Base-by-base conservation (phyloP, 2,888 invertebrate species). In the Ennomos fuscantarius region DNA sequence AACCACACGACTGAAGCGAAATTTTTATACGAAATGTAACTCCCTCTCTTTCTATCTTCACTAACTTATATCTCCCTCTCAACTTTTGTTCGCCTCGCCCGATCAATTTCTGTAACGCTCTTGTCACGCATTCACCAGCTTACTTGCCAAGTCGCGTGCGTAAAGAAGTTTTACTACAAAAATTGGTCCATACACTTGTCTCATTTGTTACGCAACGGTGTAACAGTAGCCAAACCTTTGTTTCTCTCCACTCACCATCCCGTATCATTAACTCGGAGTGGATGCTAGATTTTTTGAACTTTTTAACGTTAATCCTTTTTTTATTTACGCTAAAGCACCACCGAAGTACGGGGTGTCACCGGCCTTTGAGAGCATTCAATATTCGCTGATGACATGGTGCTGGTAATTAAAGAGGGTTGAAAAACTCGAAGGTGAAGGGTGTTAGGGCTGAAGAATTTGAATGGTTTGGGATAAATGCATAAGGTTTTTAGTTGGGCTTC, bases 211-310 rank as follows among this genome's bases (percentile, higher is more conserved):
- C 82, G 47, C 1, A 32, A 44, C 84, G 81, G 88, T 90, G 88
- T 88, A 63, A 89, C 61, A 51, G 60, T 57, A 31, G 33, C 79
- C 78, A 44, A 81, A 83, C 81, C 91, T 89, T 92, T 92, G 91
- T 92, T 91, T 91, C 82, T 79, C 86, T 79, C 84, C 84, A 86
- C 88, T 85, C 90, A 79, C 79, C 88, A 84, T 89, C 86, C 86
- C 92, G 91, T 92, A 91, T 92, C 92, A 91, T 92, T 91, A 92
- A 91, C 92, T 90, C 87, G 84, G 82, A 92, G 92, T 90, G 91
- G 88, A 84, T 84, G 86, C 66, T 60, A 68, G 76, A 76, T 82
- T 89, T 89, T 89, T 89, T 85, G 50, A 78, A 82, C 84, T 89
- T 90, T 90, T 91, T 89, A 83, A 76, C 81, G 77, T 84, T 91